phyloP scores from a whole-genome alignment of 2,888 invertebrate genomes.

The Clostera curtula region DNA sequence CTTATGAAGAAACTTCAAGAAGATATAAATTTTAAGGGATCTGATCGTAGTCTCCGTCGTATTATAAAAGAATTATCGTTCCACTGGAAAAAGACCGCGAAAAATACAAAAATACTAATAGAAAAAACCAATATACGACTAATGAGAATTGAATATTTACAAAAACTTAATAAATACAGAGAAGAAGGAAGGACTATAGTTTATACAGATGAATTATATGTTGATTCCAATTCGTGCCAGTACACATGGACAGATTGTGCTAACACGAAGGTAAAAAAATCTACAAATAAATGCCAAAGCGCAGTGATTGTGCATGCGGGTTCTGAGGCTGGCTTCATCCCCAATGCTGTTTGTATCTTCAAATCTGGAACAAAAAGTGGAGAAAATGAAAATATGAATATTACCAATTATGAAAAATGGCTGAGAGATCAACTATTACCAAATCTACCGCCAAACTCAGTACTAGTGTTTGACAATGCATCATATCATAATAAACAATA shows the following conservation, averaged over 20 bases:
- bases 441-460: slow-evolving; percentile 3
- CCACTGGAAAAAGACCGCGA: slow-evolving; percentile 1
- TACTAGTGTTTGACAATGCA: slow-evolving; percentile 2
- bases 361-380: slow-evolving; percentile 3
- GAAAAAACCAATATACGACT: slow-evolving; percentile 5
- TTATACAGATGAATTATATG: slow-evolving; percentile 7
- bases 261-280: slow-evolving; percentile 10
- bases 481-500: slow-evolving; percentile 3
- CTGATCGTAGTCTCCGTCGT: slow-evolving; percentile 1
- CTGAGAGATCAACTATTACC: slow-evolving; percentile 2
- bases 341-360: slow-evolving; percentile 13
- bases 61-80: slow-evolving; percentile 1
- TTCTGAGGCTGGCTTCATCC: slow-evolving; percentile 17
- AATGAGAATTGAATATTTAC: slow-evolving; percentile 2
- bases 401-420: slow-evolving; percentile 1
- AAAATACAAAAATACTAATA: slow-evolving; percentile 5
- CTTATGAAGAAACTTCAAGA: slow-evolving; percentile 4
- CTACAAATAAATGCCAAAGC: slow-evolving; percentile 12
- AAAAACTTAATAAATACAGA: too few species aligned
- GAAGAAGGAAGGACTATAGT: too few species aligned
- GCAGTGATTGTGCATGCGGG: slow-evolving; percentile 20
- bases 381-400: slow-evolving; percentile 14
- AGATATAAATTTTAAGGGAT: neutral
- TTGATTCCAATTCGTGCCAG: slow-evolving; percentile 3
- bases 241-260: slow-evolving; percentile 8